A percentile compares a stretch with the other conserved stretches of the same genome.
Evolutionary conservation across 2,888 invertebrate species (phyloP).

Genomic region (Mythimna impura): DNA sequence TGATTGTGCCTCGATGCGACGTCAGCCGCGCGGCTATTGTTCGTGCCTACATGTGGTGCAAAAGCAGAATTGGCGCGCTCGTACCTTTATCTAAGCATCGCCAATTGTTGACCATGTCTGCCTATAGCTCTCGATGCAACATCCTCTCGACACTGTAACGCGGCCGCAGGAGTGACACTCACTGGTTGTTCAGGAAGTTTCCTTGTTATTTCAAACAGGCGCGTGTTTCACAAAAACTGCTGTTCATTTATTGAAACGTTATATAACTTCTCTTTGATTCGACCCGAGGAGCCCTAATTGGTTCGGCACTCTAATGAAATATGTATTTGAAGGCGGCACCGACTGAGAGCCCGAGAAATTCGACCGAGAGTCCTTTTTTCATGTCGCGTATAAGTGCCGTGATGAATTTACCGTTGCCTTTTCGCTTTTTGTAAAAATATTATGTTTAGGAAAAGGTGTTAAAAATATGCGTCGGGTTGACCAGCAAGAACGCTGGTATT

Average conservation of each 20-base stretch:
- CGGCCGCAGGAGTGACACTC: not conserved
- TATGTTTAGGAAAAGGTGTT: not conserved
- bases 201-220: not conserved
- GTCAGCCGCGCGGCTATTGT: not conserved
- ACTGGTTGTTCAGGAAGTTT: not conserved
- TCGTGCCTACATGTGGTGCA: too few relatives aligned
- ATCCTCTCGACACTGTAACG: not conserved
- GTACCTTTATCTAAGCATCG: not conserved
- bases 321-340: slow-evolving; percentile 43
- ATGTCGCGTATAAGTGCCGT: slow-evolving; percentile 13
- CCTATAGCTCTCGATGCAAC: not conserved
- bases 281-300: slow-evolving; percentile 29
- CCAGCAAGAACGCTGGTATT: not conserved
- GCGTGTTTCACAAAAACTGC: slow-evolving; percentile 11
- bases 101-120: not conserved
- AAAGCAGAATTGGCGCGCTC: too few relatives aligned
- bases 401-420: slow-evolving; percentile 9
- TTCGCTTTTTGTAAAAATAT: not conserved
- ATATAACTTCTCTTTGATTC: slow-evolving; percentile 31
- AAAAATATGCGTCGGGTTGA: not conserved
- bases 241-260: slow-evolving; percentile 41
- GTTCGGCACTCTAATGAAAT: slow-evolving; percentile 44
- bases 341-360: slow-evolving; percentile 25
- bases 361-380: slow-evolving; percentile 11
- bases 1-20: not conserved